Evolutionary conservation across 64 coral and sea anemone species (phyloP).

Genomic region (Pocillopora damicornis): DNA sequence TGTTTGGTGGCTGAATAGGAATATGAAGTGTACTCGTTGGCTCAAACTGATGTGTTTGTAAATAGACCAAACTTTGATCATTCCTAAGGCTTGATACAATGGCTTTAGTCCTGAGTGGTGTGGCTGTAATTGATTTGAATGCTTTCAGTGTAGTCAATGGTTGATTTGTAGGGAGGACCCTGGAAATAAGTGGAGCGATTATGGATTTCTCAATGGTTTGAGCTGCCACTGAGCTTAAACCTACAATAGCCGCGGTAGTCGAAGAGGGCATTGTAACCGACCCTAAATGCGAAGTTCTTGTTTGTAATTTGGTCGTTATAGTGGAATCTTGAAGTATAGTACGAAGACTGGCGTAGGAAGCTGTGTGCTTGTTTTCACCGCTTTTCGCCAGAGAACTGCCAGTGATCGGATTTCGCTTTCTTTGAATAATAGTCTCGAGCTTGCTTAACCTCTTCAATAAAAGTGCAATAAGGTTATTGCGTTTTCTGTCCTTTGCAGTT

Average conservation of each 20-base stretch:
- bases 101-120: background rate
- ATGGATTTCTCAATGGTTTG: background rate
- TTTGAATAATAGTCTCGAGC: slow-evolving; percentile 18
- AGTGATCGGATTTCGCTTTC: background rate
- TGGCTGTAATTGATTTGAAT: background rate
- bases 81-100: background rate
- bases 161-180: background rate
- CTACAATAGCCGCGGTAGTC: background rate
- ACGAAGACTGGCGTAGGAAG: no score
- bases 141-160: background rate
- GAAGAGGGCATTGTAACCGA: background rate
- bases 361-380: no score
- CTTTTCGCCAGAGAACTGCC: background rate
- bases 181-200: background rate
- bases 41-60: background rate
- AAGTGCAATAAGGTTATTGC: slow-evolving; percentile 16
- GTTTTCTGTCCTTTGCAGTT: background rate
- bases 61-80: background rate
- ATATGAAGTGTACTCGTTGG: background rate
- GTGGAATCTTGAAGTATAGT: background rate
- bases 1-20: no score
- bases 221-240: background rate
- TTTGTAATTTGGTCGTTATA: background rate
- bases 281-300: background rate
- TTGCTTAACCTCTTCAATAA: slow-evolving; percentile 4